These are phyloP conservation scores for Thamnophis sirtalis DNA, from an alignment of 2,113 vertebrate genomes.

Conservation along the genomic window DNA sequence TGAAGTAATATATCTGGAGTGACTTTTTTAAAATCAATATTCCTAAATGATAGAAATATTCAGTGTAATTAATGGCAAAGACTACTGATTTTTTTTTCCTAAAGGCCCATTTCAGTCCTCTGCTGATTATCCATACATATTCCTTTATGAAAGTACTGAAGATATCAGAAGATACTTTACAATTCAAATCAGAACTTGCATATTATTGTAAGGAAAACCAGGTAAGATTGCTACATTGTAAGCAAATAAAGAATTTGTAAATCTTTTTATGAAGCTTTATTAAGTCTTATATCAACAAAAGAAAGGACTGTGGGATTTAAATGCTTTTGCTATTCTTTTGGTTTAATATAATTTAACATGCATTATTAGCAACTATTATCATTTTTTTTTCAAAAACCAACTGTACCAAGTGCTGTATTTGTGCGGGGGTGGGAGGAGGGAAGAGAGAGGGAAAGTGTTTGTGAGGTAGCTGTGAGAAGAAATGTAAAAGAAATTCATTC, in stretches of 20 bases:
- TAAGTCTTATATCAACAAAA: slow-evolving; percentile 34
- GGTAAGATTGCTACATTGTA: slow-evolving; percentile 14
- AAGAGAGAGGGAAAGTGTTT: slow-evolving; percentile 25
- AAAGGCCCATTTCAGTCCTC: background rate
- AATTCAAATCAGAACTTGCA: slow-evolving; percentile 11
- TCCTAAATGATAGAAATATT: slow-evolving; percentile 6
- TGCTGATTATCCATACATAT: background rate
- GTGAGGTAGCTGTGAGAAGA: slow-evolving; percentile 58
- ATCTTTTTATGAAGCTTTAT: slow-evolving; percentile 21
- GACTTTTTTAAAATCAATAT: background rate
- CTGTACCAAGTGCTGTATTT: slow-evolving; percentile 69
- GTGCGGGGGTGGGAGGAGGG: slow-evolving; percentile 31
- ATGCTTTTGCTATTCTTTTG: slow-evolving; percentile 58
- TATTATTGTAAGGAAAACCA: background rate
- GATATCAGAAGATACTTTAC: background rate
- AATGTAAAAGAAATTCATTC: slow-evolving; percentile 66
- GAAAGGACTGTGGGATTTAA: slow-evolving; percentile 39
- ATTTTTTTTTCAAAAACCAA: slow-evolving; percentile 68
- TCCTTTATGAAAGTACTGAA: background rate
- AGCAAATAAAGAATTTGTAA: slow-evolving; percentile 39
- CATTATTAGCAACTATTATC: slow-evolving; percentile 72
- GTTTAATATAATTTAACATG: slow-evolving; percentile 62
- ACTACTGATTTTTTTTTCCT: background rate
- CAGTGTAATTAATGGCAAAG: slow-evolving; percentile 7
- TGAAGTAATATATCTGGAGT: background rate